Conservation (phyloP, 2,888 invertebrate species). For the Epirrhoe alternata region DNA sequence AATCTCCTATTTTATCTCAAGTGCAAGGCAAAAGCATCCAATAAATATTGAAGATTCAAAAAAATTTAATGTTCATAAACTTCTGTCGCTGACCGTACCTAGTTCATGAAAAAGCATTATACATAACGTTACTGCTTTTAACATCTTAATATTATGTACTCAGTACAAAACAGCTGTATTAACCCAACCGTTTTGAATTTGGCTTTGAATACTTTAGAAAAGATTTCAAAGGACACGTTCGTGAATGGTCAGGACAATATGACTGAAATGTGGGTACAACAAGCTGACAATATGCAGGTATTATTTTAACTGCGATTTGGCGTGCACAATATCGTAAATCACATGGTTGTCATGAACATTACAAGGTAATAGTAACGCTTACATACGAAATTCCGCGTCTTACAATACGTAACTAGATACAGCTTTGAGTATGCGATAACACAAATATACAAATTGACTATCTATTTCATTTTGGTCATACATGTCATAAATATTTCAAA, state of each 20-base stretch:
- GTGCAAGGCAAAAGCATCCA: too few relatives aligned
- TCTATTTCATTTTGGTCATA: slow-evolving; percentile 42
- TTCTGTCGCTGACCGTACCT: too few relatives aligned
- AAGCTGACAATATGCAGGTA: slow-evolving; percentile 16
- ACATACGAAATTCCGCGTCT: slow-evolving; percentile 16
- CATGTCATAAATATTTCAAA: slow-evolving; percentile 31
- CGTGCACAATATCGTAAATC: slow-evolving; percentile 19
- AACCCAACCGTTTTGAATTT: background rate
- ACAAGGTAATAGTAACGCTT: slow-evolving; percentile 21
- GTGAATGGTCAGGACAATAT: background rate
- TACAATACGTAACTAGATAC: slow-evolving; percentile 36
- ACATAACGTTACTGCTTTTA: slow-evolving; percentile 8
- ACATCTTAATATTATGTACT: slow-evolving; percentile 9
- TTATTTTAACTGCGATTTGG: slow-evolving; percentile 14
- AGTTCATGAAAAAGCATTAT: slow-evolving; percentile 11
- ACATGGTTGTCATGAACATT: slow-evolving; percentile 27
- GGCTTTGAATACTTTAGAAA: background rate
- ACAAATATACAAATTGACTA: slow-evolving; percentile 43
- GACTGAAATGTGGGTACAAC: background rate
- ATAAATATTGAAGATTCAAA: too few relatives aligned
- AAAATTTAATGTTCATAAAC: too few relatives aligned
- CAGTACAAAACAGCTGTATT: slow-evolving; percentile 4
- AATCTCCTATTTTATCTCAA: too few relatives aligned
- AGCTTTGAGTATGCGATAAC: slow-evolving; percentile 35
- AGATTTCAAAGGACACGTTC: background rate